Evolutionary conservation across 2,797 vertebrate genomes (phyloP).

Genomic region (Alfaro cultratus): DNA sequence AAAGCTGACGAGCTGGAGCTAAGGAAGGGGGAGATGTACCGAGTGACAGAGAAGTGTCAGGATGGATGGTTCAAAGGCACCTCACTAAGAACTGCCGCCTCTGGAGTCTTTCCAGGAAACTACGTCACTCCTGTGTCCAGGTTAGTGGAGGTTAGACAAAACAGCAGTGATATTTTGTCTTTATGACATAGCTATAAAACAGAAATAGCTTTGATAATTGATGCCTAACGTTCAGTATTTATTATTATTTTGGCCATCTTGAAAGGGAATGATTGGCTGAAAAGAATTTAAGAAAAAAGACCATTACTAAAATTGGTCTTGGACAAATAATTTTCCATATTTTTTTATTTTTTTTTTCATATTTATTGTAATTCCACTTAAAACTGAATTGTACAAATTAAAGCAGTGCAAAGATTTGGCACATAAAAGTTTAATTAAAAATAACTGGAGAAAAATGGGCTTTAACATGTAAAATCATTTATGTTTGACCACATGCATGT

Average conservation of each 20-base stretch:
- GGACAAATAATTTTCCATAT: background rate
- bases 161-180: background rate
- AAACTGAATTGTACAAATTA: background rate
- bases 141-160: constrained; percentile 49
- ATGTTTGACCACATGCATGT: background rate
- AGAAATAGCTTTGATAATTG: background rate
- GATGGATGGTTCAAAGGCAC: constrained; percentile 99
- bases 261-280: background rate
- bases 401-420: constrained; percentile 20
- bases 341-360: background rate
- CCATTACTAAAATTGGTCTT: background rate
- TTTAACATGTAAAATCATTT: background rate
- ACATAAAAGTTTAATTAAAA: constrained; percentile 13
- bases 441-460: background rate
- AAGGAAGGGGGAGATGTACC: constrained; percentile 97
- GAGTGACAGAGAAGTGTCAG: constrained; percentile 98
- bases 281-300: background rate
- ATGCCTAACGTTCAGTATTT: background rate
- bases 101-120: constrained; percentile 97
- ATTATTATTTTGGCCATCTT: background rate
- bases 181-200: constrained; percentile 9
- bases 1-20: constrained; percentile 97
- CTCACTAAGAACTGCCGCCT: constrained; percentile 89
- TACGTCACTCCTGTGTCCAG: constrained; percentile 95
- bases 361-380: background rate